These are phyloP conservation scores for Pteronotus mesoamericanus DNA, from an alignment of 2,797 vertebrate species.

Conservation along the genomic window DNA sequence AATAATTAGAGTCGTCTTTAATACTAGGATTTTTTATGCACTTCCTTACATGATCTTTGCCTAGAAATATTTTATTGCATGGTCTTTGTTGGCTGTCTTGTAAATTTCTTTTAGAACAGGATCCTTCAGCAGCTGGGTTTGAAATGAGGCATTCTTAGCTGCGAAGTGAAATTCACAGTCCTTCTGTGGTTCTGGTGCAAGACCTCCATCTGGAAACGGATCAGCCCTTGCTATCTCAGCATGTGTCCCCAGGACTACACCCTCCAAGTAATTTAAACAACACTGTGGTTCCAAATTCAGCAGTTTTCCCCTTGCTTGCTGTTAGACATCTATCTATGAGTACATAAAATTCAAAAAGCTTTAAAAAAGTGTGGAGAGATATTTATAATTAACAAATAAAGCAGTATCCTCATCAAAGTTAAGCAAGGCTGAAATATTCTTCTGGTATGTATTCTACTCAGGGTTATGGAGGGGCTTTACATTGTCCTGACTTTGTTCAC, in stretches of 20 bases:
- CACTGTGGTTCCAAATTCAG: conserved; percentile 11
- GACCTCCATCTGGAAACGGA: conserved; percentile 25
- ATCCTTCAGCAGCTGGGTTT: conserved; percentile 65
- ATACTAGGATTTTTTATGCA: neutral
- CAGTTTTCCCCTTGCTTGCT: neutral
- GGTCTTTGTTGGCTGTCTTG: conserved; percentile 46
- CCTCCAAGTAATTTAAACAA: neutral
- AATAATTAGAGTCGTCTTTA: neutral
- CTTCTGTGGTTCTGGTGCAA: conserved; percentile 27
- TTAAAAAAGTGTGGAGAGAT: neutral
- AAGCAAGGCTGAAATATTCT: neutral
- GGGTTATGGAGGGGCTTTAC: neutral
- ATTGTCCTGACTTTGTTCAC: neutral
- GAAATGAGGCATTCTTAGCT: conserved; percentile 56
- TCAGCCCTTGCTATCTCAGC: neutral
- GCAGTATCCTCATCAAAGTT: neutral
- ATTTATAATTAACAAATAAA: conserved; percentile 36
- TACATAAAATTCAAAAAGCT: conserved; percentile 18
- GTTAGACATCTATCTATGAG: neutral
- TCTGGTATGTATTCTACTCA: neutral
- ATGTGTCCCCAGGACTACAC: neutral
- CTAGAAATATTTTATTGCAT: conserved; percentile 63
- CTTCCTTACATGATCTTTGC: conserved; percentile 55
- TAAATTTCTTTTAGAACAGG: conserved; percentile 64
- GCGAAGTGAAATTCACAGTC: conserved; percentile 49